phyloP scores from a whole-genome alignment of 2,888 invertebrate species.

The Esperia sulphurella region DNA sequence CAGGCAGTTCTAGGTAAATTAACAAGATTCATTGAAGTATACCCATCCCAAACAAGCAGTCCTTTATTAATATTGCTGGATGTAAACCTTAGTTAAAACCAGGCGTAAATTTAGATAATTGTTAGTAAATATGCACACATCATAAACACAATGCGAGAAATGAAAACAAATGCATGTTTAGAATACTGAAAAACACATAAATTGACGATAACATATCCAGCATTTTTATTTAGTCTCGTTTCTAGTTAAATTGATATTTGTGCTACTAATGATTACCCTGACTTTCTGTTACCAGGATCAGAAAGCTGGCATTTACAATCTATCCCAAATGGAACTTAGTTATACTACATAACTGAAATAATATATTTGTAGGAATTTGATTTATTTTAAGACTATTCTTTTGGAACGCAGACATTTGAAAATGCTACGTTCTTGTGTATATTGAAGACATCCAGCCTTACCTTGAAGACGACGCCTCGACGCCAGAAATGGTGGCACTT shows the following conservation, averaged over 20 bases:
- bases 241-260: no score
- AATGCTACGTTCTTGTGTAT: conserved; percentile 73
- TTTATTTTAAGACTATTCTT: no score
- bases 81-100: not conserved
- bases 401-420: conserved; percentile 9
- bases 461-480: conserved; percentile 75
- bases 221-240: no score
- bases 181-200: no score
- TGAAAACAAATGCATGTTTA: no score
- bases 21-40: conserved; percentile 6
- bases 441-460: conserved; percentile 78
- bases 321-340: not conserved
- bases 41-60: conserved; percentile 42
- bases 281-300: no score
- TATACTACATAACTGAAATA: not conserved
- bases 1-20: conserved; percentile 32
- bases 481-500: conserved; percentile 75
- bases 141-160: not conserved
- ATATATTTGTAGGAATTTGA: not conserved
- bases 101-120: conserved; percentile 9
- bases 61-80: conserved; percentile 29
- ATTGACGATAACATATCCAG: no score
- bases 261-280: no score
- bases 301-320: not conserved
- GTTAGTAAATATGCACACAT: conserved; percentile 14